Percentiles rank a stretch among this genome's conserved stretches.
Conservation (phyloP, 2,113 vertebrate genomes). For the Eurystomus gularis region DNA sequence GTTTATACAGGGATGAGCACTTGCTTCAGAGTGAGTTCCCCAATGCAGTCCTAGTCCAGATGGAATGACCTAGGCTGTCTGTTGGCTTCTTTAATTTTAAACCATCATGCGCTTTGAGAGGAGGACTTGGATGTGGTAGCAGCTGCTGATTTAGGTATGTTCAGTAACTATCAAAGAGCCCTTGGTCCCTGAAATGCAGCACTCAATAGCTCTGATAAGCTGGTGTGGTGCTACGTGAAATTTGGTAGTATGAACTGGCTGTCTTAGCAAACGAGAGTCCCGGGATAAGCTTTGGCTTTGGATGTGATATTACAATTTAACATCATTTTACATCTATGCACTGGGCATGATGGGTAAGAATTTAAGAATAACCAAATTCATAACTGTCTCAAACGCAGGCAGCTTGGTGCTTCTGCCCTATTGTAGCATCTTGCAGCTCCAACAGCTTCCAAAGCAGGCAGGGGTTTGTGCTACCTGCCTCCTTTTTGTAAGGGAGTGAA, state of each 20-base stretch:
- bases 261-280: neutral
- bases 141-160: neutral
- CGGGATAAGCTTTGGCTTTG: neutral
- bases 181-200: neutral
- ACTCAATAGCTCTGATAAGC: neutral
- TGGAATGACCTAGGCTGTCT: neutral
- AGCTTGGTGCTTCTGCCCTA: neutral
- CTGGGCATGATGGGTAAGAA: neutral
- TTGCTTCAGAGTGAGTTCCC: neutral
- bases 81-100: neutral
- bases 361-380: neutral
- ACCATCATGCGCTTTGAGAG: neutral
- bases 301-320: neutral
- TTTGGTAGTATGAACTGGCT: neutral
- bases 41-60: neutral
- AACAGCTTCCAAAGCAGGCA: neutral
- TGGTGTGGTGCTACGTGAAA: neutral
- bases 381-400: neutral
- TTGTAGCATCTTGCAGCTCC: neutral
- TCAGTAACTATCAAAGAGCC: neutral
- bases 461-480: neutral
- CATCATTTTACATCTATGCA: fast-evolving
- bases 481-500: neutral
- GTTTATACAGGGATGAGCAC: too few relatives aligned
- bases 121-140: neutral